A percentile compares a stretch with the other conserved stretches of the same genome.
These are phyloP conservation scores for Eupsilia transversa DNA, from an alignment of 2,888 invertebrate species.

Conservation along the genomic window DNA sequence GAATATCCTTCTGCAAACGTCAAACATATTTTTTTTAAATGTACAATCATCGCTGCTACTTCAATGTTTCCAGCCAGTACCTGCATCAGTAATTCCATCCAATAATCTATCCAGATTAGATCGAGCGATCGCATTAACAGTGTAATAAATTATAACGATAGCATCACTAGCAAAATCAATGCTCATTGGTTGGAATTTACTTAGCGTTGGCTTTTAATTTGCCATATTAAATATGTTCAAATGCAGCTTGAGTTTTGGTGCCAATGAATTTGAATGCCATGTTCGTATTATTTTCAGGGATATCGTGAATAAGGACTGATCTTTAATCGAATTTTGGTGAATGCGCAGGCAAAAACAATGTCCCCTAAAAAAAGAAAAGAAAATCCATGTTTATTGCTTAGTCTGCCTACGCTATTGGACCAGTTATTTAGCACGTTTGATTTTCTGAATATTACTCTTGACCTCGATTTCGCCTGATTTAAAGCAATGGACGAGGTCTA, in stretches of 20 bases:
- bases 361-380: not conserved
- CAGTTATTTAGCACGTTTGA: not conserved
- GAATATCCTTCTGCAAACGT: not conserved
- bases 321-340: not conserved
- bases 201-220: constrained; percentile 35
- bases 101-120: constrained; percentile 56
- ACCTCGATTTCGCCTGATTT: too few relatives aligned
- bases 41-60: not conserved
- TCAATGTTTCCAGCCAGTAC: constrained; percentile 11
- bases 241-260: not conserved
- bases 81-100: constrained; percentile 29
- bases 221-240: constrained; percentile 13
- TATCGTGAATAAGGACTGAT: not conserved
- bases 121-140: constrained; percentile 53
- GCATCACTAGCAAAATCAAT: constrained; percentile 51
- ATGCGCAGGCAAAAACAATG: not conserved
- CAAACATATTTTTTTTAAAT: not conserved
- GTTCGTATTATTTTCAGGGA: not conserved
- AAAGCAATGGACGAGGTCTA: too few relatives aligned
- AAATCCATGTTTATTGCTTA: not conserved
- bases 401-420: not conserved
- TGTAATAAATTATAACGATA: constrained; percentile 57
- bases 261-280: not conserved
- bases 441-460: too few relatives aligned
- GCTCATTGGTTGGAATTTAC: constrained; percentile 36